These are phyloP conservation scores for Epicampocera succincta DNA, from an alignment of 2,888 invertebrate genomes.

Conservation along the genomic window DNA sequence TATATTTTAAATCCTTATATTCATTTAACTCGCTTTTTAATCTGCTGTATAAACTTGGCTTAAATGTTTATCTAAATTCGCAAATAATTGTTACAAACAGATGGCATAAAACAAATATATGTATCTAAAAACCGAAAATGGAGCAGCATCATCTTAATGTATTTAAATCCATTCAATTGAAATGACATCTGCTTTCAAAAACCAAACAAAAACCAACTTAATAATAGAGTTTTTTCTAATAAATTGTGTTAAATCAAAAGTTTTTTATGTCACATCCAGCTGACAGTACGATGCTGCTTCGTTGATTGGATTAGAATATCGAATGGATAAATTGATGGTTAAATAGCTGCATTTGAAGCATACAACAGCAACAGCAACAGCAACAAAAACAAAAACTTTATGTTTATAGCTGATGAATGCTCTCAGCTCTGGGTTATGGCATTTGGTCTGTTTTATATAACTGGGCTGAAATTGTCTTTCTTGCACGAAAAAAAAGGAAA, in stretches of 20 bases:
- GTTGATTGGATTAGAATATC: constrained; percentile 10
- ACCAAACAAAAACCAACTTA: constrained; percentile 22
- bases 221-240: constrained; percentile 11
- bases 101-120: neutral
- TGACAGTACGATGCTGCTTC: neutral
- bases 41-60: too few relatives aligned
- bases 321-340: neutral
- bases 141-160: constrained; percentile 5
- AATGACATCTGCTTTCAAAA: constrained; percentile 37
- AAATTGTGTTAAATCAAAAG: constrained; percentile 21
- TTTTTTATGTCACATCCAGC: neutral
- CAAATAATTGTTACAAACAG: too few relatives aligned
- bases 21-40: too few relatives aligned
- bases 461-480: neutral
- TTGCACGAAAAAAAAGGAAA: too few relatives aligned
- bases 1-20: too few relatives aligned
- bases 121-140: neutral
- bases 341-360: neutral
- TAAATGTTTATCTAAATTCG: too few relatives aligned
- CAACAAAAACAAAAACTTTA: too few relatives aligned
- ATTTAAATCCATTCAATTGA: constrained; percentile 33
- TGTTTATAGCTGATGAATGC: constrained; percentile 24
- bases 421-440: constrained; percentile 14
- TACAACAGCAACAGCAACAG: too few relatives aligned
- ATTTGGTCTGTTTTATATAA: neutral